These are phyloP conservation scores for Geothlypis trichas DNA, from an alignment of 2,113 vertebrate species.

Conservation along the genomic window DNA sequence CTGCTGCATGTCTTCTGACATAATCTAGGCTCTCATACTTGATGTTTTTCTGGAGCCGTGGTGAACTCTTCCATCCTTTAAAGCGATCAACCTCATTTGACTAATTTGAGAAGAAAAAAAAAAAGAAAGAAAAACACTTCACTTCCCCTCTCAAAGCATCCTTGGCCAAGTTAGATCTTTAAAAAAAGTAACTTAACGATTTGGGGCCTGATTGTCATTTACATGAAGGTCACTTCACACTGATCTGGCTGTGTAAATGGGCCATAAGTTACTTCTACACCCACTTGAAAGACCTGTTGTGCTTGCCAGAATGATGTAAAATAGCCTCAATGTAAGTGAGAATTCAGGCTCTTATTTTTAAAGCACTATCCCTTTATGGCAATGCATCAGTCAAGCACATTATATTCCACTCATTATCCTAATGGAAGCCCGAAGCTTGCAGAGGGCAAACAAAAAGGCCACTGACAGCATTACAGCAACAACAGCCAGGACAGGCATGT, in stretches of 20 bases:
- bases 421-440: neutral
- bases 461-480: neutral
- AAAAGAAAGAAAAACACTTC: conserved; percentile 56
- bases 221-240: conserved; percentile 65
- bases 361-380: conserved; percentile 35
- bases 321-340: conserved; percentile 51
- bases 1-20: conserved; percentile 76
- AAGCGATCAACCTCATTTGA: conserved; percentile 68
- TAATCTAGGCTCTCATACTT: conserved; percentile 74
- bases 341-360: conserved; percentile 55
- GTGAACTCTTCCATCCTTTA: conserved; percentile 75
- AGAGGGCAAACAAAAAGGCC: conserved; percentile 1
- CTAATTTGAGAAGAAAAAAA: conserved; percentile 66
- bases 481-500: neutral
- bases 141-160: conserved; percentile 48
- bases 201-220: conserved; percentile 57
- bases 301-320: conserved; percentile 61
- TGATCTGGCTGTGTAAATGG: conserved; percentile 63
- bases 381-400: conserved; percentile 13
- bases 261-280: conserved; percentile 64
- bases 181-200: conserved; percentile 37
- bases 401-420: conserved; percentile 31
- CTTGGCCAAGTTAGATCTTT: conserved; percentile 49
- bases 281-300: conserved; percentile 62
- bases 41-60: conserved; percentile 72